Conservation (phyloP, 1,140 invertebrate genomes). For the Octopus bimaculoides region DNA sequence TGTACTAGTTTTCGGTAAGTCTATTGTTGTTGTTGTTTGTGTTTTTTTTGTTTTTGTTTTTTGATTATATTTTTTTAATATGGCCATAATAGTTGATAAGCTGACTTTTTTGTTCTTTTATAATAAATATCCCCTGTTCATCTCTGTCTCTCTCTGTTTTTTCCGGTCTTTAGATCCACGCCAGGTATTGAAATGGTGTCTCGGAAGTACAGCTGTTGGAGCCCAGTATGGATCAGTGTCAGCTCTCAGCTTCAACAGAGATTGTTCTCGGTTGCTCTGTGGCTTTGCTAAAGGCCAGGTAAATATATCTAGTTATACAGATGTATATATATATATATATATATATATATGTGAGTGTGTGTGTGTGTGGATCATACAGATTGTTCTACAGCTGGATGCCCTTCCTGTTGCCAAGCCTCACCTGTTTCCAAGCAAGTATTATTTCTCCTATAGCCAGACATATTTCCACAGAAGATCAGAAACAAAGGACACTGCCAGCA, state of each 20-base stretch:
- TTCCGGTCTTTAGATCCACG: conserved; percentile 48
- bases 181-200: conserved; percentile 74
- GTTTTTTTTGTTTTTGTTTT: not conserved
- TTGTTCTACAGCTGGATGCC: too few relatives aligned
- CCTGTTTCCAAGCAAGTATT: too few relatives aligned
- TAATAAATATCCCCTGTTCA: not conserved
- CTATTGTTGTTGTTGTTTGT: not conserved
- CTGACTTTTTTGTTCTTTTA: too few relatives aligned
- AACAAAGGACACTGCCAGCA: too few relatives aligned
- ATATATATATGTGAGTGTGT: too few relatives aligned
- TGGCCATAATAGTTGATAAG: too few relatives aligned
- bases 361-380: too few relatives aligned
- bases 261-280: conserved; percentile 79
- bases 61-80: not conserved
- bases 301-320: conserved; percentile 35
- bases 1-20: conserved; percentile 80
- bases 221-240: conserved; percentile 71
- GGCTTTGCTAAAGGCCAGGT: conserved; percentile 82
- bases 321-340: too few relatives aligned
- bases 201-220: conserved; percentile 65
- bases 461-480: too few relatives aligned
- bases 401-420: too few relatives aligned
- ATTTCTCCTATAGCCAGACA: too few relatives aligned
- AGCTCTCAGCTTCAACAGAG: conserved; percentile 78
- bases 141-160: not conserved